A percentile compares a stretch with the other conserved stretches of the same genome.
Evolutionary conservation across 2,888 invertebrate genomes (phyloP).

Genomic region (Anaspis maculata): DNA sequence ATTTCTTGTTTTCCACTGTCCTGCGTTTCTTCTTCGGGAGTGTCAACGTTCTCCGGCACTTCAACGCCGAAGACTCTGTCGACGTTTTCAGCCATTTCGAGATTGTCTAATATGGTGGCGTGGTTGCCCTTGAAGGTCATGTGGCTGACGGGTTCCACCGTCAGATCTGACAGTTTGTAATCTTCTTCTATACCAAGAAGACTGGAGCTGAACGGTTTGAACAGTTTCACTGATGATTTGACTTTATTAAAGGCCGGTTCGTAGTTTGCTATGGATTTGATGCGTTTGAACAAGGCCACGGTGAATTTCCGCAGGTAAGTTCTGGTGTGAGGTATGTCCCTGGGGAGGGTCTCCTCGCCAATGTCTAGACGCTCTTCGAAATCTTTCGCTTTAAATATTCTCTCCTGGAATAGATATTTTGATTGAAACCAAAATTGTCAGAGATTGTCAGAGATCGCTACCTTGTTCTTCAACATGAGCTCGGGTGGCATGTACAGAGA

Average conservation of each 20-base stretch:
- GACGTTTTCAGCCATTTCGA: conserved; percentile 50
- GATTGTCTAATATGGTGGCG: conserved; percentile 56
- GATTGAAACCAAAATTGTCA: too few species aligned
- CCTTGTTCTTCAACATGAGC: too few species aligned
- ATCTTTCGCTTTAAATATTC: not conserved
- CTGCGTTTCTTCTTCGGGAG: too few species aligned
- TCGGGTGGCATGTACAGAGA: too few species aligned
- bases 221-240: conserved; percentile 1
- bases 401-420: not conserved
- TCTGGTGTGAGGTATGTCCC: conserved; percentile 1
- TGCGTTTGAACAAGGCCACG: not conserved
- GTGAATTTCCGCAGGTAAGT: not conserved
- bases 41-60: too few species aligned
- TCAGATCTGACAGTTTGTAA: not conserved
- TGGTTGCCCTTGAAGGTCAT: conserved; percentile 64
- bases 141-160: conserved; percentile 50
- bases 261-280: not conserved
- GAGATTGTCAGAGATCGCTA: too few species aligned
- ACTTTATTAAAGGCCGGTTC: not conserved
- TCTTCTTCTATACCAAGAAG: not conserved
- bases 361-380: not conserved
- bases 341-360: conserved; percentile 6
- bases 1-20: too few species aligned
- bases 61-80: too few species aligned
- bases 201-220: conserved; percentile 1